A percentile compares a stretch with the other conserved stretches of the same genome.
These are phyloP conservation scores for Linnaemya vulpina DNA, from an alignment of 2,888 invertebrate species.

Conservation along the genomic window DNA sequence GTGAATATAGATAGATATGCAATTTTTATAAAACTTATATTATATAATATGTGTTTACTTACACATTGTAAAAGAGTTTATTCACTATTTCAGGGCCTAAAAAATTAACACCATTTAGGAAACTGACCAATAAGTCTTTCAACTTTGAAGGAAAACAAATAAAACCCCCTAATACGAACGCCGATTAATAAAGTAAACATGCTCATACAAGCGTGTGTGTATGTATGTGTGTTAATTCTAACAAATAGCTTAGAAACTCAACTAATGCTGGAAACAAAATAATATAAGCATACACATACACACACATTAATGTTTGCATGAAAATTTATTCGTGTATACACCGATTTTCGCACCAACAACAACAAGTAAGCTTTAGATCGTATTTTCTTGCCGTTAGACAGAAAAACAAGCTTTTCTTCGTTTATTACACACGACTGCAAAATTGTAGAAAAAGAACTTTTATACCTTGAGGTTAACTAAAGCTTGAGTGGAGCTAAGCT, in stretches of 20 bases:
- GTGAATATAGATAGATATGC: slow-evolving; percentile 37
- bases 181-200: slow-evolving; percentile 7
- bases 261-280: slow-evolving; percentile 10
- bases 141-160: slow-evolving; percentile 65
- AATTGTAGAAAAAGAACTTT: slow-evolving; percentile 61
- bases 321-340: slow-evolving; percentile 6
- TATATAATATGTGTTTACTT: slow-evolving; percentile 35
- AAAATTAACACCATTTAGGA: slow-evolving; percentile 62
- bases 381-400: slow-evolving; percentile 5
- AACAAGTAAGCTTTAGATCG: slow-evolving; percentile 8
- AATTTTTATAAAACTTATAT: slow-evolving; percentile 9
- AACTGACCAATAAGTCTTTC: slow-evolving; percentile 60
- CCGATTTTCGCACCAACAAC: background rate
- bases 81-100: slow-evolving; percentile 55
- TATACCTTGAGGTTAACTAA: slow-evolving; percentile 66
- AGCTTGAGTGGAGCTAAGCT: slow-evolving; percentile 65
- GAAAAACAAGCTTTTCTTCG: slow-evolving; percentile 50
- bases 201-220: background rate
- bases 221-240: slow-evolving; percentile 24
- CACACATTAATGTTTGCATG: background rate
- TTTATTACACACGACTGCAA: slow-evolving; percentile 20
- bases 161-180: slow-evolving; percentile 7
- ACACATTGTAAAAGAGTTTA: slow-evolving; percentile 32
- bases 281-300: background rate
- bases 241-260: slow-evolving; percentile 23